Percentiles rank a stretch among this genome's conserved stretches.
phyloP scores from a whole-genome alignment of 2,888 invertebrate species.

The Ferdinandea cuprea region DNA sequence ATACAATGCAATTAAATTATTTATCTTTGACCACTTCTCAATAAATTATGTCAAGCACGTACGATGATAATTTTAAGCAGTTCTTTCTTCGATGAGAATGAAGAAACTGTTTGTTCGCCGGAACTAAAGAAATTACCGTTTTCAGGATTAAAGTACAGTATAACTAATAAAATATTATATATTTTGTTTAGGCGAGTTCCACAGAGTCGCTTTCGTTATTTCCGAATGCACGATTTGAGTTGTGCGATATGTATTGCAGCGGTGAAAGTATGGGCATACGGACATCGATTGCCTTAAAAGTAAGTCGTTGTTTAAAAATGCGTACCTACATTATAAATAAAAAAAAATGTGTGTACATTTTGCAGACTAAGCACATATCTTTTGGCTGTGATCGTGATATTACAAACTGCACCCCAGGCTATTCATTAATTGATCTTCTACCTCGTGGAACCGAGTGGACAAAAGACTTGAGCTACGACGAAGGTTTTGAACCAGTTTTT shows the following conservation, averaged over 20 bases:
- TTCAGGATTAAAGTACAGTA: too few species aligned
- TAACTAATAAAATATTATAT: too few species aligned
- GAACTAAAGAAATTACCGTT: too few species aligned
- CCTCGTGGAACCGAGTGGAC: constrained; percentile 90
- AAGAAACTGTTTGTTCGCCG: too few species aligned
- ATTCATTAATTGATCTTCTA: constrained; percentile 79
- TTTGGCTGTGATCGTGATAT: constrained; percentile 97
- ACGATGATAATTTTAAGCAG: too few species aligned
- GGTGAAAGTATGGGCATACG: constrained; percentile 80
- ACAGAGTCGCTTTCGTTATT: constrained; percentile 81
- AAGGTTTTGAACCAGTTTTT: constrained; percentile 95
- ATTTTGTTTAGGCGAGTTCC: constrained; percentile 79
- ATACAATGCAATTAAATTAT: too few species aligned
- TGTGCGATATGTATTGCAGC: constrained; percentile 83
- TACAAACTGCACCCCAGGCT: constrained; percentile 80
- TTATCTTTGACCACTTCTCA: too few species aligned
- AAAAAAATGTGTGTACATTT: too few species aligned
- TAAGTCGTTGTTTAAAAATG: constrained; percentile 66
- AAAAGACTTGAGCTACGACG: constrained; percentile 91
- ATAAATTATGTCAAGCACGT: too few species aligned
- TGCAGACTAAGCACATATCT: constrained; percentile 89
- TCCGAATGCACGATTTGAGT: constrained; percentile 82
- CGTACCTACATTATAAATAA: too few species aligned
- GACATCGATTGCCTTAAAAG: constrained; percentile 81
- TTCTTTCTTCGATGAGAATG: too few species aligned